phyloP scores from a whole-genome alignment of 2,797 vertebrate species.

The Molothrus ater region DNA sequence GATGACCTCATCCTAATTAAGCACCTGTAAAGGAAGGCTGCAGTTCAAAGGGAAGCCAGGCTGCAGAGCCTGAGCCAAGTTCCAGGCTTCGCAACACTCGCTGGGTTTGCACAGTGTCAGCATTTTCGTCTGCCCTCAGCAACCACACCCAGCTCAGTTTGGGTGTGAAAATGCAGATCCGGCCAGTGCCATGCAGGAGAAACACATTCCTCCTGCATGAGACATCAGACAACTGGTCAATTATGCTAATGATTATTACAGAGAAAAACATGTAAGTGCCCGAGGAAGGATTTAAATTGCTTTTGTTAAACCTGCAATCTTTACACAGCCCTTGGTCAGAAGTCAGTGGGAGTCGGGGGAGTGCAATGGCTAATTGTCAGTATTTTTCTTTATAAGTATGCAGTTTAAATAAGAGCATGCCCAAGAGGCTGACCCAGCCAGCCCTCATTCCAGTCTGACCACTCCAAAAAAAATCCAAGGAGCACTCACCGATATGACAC shows the following conservation, averaged over 20 bases:
- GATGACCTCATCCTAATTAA: slow-evolving; percentile 11
- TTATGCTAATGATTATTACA: not conserved
- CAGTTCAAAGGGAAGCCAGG: not conserved
- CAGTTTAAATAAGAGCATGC: not conserved
- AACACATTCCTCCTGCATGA: not conserved
- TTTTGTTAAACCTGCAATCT: slow-evolving; percentile 36
- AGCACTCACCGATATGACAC: not conserved
- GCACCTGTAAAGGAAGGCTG: not conserved
- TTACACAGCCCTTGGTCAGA: not conserved
- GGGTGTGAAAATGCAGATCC: not conserved
- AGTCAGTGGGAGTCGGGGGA: not conserved
- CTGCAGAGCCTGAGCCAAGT: not conserved
- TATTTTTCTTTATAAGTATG: not conserved
- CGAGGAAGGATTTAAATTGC: not conserved
- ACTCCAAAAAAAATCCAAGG: not conserved
- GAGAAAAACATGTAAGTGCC: not conserved
- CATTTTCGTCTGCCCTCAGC: not conserved
- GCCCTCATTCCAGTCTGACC: not conserved
- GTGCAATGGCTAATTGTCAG: not conserved
- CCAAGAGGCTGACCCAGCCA: not conserved
- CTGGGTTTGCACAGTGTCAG: not conserved
- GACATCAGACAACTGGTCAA: not conserved
- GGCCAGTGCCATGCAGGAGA: not conserved
- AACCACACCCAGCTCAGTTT: not conserved
- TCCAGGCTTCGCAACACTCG: not conserved